These are phyloP conservation scores for Antheraea yamamai DNA, from an alignment of 2,888 invertebrate species.

Conservation along the genomic window DNA sequence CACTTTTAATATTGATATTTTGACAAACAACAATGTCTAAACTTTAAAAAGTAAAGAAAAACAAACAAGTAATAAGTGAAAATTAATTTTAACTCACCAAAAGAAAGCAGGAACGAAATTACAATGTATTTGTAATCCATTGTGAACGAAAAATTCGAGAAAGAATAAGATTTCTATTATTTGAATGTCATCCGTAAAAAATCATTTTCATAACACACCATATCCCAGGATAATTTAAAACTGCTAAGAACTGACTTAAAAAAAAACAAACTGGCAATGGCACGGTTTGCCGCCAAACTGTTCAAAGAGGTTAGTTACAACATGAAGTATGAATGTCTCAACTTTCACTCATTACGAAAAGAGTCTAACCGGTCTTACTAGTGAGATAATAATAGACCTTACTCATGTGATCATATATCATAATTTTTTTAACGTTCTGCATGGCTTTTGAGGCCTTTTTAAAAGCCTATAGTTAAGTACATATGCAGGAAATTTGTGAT, in stretches of 20 bases:
- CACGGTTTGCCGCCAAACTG: slow-evolving; percentile 71
- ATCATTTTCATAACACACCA: slow-evolving; percentile 28
- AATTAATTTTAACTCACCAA: slow-evolving; percentile 43
- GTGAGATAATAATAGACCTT: slow-evolving; percentile 14
- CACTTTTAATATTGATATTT: no score
- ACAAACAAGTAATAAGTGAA: neutral
- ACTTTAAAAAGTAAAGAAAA: no score
- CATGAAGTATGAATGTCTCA: slow-evolving; percentile 39
- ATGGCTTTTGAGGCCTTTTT: neutral
- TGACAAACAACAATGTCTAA: no score
- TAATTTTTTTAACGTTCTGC: slow-evolving; percentile 10
- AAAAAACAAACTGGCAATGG: slow-evolving; percentile 47
- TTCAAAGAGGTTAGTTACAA: slow-evolving; percentile 39
- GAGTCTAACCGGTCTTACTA: slow-evolving; percentile 16
- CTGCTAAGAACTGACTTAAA: slow-evolving; percentile 24
- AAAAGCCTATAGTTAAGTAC: neutral
- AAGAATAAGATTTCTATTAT: slow-evolving; percentile 5
- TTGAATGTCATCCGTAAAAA: slow-evolving; percentile 25
- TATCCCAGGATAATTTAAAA: slow-evolving; percentile 27
- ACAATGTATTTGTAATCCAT: slow-evolving; percentile 38
- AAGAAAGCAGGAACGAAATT: slow-evolving; percentile 46
- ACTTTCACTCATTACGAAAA: slow-evolving; percentile 45
- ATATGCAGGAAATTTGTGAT: slow-evolving; percentile 17
- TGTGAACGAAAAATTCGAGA: slow-evolving; percentile 26
- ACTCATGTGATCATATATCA: neutral